Evolutionary conservation across 1,140 invertebrate species (phyloP).

Genomic region (Heliconius hermathena): DNA sequence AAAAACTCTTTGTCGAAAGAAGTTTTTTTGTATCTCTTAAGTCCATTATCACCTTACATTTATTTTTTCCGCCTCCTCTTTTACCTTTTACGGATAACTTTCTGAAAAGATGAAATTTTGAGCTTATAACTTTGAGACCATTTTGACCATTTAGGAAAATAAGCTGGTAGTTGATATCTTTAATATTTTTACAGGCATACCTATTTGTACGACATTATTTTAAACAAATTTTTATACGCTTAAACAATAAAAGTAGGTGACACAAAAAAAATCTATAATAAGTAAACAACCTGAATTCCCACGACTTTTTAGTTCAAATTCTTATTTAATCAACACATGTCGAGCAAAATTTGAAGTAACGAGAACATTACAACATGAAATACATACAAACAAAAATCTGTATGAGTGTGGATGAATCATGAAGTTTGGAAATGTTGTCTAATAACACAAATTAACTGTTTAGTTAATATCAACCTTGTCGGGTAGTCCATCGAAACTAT

Average conservation of each 20-base stretch:
- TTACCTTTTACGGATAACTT: too few relatives aligned
- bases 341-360: constrained; percentile 52
- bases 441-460: constrained; percentile 41
- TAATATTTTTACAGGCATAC: too few relatives aligned
- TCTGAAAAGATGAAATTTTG: too few relatives aligned
- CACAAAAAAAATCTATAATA: constrained; percentile 12
- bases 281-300: constrained; percentile 20
- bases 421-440: constrained; percentile 58
- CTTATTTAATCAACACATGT: constrained; percentile 55
- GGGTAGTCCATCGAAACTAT: constrained; percentile 15
- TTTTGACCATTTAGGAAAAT: too few relatives aligned
- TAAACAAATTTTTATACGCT: neutral
- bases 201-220: too few relatives aligned
- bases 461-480: constrained; percentile 17
- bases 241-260: constrained; percentile 18
- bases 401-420: constrained; percentile 65
- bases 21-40: too few relatives aligned
- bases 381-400: constrained; percentile 46
- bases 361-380: constrained; percentile 55
- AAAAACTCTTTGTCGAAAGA: too few relatives aligned
- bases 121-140: too few relatives aligned
- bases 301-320: constrained; percentile 46
- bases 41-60: too few relatives aligned
- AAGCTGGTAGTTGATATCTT: too few relatives aligned
- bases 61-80: too few relatives aligned